Conservation (phyloP, 2,888 invertebrate genomes). For the Linnaemya vulpina region DNA sequence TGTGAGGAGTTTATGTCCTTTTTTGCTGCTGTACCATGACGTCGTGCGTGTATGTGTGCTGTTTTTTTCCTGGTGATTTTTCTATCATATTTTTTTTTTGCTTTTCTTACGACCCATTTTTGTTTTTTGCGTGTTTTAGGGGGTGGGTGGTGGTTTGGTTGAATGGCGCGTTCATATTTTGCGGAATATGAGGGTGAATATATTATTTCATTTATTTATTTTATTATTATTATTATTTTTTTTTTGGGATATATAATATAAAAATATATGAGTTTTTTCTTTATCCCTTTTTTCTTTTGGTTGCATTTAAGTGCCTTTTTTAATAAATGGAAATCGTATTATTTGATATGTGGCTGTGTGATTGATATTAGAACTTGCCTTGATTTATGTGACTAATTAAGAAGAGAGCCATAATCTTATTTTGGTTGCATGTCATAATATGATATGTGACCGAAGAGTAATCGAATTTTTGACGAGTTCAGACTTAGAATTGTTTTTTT, state of each 20-base stretch:
- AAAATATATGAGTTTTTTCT: constrained; percentile 14
- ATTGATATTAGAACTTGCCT: background rate
- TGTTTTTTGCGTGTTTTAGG: constrained; percentile 41
- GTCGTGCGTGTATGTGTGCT: background rate
- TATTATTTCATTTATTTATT: constrained; percentile 7
- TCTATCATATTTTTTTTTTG: constrained; percentile 36
- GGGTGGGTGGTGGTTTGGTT: constrained; percentile 43
- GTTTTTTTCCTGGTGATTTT: constrained; percentile 47
- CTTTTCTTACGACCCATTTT: constrained; percentile 52
- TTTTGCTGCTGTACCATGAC: constrained; percentile 16
- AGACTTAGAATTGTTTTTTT: background rate
- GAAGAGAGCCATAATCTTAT: constrained; percentile 10
- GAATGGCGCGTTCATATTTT: constrained; percentile 48
- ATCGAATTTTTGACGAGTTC: background rate
- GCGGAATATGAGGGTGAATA: constrained; percentile 50
- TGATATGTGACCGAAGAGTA: constrained; percentile 6
- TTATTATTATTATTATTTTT: constrained; percentile 1
- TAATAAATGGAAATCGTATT: constrained; percentile 44
- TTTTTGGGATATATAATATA: constrained; percentile 12
- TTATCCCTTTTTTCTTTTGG: constrained; percentile 1
- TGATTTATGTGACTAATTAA: constrained; percentile 5
- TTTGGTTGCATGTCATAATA: background rate
- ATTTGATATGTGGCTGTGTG: constrained; percentile 12
- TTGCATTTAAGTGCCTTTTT: constrained; percentile 45
- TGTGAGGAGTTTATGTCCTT: constrained; percentile 4